Conservation (phyloP, 2,797 vertebrate genomes). For the Mustela erminea region DNA sequence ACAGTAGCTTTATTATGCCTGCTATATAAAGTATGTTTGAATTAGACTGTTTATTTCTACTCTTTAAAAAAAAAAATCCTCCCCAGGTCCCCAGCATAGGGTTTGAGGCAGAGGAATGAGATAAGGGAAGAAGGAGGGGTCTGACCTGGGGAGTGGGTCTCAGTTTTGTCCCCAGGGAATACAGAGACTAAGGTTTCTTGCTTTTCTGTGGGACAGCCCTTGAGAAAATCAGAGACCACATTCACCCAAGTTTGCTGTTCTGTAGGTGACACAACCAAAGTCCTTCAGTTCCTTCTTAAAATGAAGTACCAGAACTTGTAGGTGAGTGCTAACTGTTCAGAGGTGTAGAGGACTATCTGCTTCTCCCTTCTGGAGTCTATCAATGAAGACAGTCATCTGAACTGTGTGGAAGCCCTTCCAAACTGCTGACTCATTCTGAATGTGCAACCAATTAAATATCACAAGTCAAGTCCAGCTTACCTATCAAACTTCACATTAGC, state of each 20-base stretch:
- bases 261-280: not conserved
- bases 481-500: not conserved
- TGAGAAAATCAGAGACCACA: not conserved
- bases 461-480: not conserved
- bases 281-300: not conserved
- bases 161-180: not conserved
- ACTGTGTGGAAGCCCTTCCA: slow-evolving; percentile 33
- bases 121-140: not conserved
- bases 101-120: not conserved
- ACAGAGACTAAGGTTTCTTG: not conserved
- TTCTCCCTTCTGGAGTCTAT: not conserved
- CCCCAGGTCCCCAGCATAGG: not conserved
- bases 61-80: not conserved
- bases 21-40: not conserved
- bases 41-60: slow-evolving; percentile 1
- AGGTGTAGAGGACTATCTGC: not conserved
- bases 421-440: slow-evolving; percentile 53
- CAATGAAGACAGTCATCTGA: not conserved
- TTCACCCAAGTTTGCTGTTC: not conserved
- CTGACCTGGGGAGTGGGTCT: not conserved
- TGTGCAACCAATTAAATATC: slow-evolving; percentile 14
- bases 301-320: not conserved
- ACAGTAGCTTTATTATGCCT: not conserved
- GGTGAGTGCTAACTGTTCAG: not conserved
- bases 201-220: not conserved